Conservation (phyloP, 1,140 invertebrate species). For the Drosophila melanica region DNA sequence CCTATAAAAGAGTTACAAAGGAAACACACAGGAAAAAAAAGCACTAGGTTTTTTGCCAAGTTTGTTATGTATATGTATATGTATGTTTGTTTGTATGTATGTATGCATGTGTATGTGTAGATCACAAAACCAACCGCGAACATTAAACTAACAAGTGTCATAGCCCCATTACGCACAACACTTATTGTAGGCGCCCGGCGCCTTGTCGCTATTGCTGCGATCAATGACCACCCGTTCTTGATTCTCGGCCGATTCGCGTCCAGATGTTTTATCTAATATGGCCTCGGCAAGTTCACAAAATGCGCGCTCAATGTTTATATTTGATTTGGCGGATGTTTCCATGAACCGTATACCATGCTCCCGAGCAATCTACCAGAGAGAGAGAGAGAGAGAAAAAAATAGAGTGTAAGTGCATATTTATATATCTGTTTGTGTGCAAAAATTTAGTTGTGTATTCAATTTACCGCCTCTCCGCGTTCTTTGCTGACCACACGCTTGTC, state of each 20-base stretch:
- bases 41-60: slow-evolving; percentile 44
- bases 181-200: slow-evolving; percentile 78
- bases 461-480: slow-evolving; percentile 94
- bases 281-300: slow-evolving; percentile 98
- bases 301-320: slow-evolving; percentile 98
- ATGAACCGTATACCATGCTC: slow-evolving; percentile 99
- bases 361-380: slow-evolving; percentile 92
- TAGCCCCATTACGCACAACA: slow-evolving; percentile 81
- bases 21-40: slow-evolving; percentile 36
- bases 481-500: slow-evolving; percentile 97
- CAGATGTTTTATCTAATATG: slow-evolving; percentile 94
- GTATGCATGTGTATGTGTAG: slow-evolving; percentile 24
- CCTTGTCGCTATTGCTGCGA: slow-evolving; percentile 85
- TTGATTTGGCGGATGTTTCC: slow-evolving; percentile 99
- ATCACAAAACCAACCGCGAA: slow-evolving; percentile 56
- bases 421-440: not conserved
- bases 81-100: too few species aligned
- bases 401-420: not conserved
- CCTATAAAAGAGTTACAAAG: slow-evolving; percentile 40
- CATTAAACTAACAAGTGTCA: slow-evolving; percentile 50
- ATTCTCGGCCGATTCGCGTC: slow-evolving; percentile 88
- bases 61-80: slow-evolving; percentile 34
- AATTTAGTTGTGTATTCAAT: slow-evolving; percentile 47
- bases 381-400: not conserved
- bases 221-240: slow-evolving; percentile 88